Percentiles rank a stretch among this genome's conserved stretches.
phyloP scores from a whole-genome alignment of 53 echinoderm and acorn worm genomes.

The Echinometra lucunter region DNA sequence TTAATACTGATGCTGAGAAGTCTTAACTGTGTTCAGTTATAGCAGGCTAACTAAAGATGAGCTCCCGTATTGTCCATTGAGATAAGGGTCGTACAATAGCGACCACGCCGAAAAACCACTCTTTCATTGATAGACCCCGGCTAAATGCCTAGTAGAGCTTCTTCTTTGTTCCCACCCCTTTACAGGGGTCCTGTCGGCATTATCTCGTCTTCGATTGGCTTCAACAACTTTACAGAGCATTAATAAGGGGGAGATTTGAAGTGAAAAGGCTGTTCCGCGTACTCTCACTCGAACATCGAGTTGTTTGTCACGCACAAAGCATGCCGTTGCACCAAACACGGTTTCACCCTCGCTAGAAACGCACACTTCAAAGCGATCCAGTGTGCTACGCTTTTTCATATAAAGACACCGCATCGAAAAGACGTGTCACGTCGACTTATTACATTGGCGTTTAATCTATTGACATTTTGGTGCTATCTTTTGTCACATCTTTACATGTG shows the following conservation, averaged over 20 bases:
- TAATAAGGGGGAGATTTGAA: background rate
- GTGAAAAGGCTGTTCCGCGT: background rate
- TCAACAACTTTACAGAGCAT: background rate
- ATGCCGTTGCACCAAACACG: background rate
- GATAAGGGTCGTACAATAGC: background rate
- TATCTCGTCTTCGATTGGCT: slow-evolving; percentile 41
- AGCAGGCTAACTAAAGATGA: background rate
- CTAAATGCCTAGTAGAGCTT: slow-evolving; percentile 21
- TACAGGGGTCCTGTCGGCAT: background rate
- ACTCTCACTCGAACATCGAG: background rate
- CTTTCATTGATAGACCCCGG: background rate
- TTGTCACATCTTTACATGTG: background rate
- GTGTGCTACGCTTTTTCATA: background rate
- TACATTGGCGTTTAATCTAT: slow-evolving; percentile 13
- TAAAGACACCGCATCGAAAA: background rate
- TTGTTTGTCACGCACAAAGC: slow-evolving; percentile 3
- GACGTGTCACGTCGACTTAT: background rate
- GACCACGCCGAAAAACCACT: background rate
- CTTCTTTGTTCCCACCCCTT: background rate
- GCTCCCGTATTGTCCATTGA: background rate
- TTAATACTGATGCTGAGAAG: background rate
- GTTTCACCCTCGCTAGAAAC: background rate
- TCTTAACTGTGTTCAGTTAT: slow-evolving; percentile 34
- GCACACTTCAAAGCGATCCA: background rate
- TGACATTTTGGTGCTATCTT: slow-evolving; percentile 1